Base-by-base conservation (phyloP, 2,113 vertebrate genomes). In the Genyomyrus donnyi region DNA sequence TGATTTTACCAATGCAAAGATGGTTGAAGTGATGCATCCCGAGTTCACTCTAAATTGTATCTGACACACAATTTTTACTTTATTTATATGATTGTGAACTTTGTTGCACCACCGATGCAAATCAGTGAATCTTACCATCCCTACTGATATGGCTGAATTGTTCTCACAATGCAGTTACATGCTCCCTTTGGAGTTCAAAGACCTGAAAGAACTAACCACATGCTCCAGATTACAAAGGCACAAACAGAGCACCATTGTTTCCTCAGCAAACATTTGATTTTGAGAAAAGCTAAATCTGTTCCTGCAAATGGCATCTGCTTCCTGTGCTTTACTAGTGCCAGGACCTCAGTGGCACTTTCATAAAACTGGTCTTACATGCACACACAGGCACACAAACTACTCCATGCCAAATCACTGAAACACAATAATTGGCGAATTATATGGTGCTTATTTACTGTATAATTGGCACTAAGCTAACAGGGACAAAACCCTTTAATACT, bases 171-270 rank as follows among this genome's bases (percentile, higher is more conserved):
- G 49, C 85, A 52, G 24, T 87, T 53, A 52, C 48, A 87, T 88
- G 11, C 42, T 46, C 35, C 31, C 13, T 11, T 42, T 21, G n/a
- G 19, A 39, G n/a, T 56, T 56, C 48, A 84, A 53, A 56, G 35
- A 6, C 49, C 21, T 52, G 70, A 42, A 84, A 19, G 31, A 84
- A 70, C 66, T 62, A 49, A 80, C 46, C 45, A 80, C 27, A 52
- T 13, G 42, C 46, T 77, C 46, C 66, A 77, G 88, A 89, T 77
- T 89, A 89, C n/a, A 31, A 42, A 88, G 66, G 24, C 48, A 17
- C 88, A 50, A 89, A 89, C 46, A 89, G 42, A 15, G n/a, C 7
- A 6, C 8, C 62, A 89, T 50, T 89, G 88, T 77, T 89, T 48
- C 48, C 19, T 13, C 6, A 70, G 42, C 27, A 15, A 5, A 89